A percentile compares a stretch with the other conserved stretches of the same genome.
Conservation (phyloP, 2,888 invertebrate species). For the Lamellibrachia satsuma region DNA sequence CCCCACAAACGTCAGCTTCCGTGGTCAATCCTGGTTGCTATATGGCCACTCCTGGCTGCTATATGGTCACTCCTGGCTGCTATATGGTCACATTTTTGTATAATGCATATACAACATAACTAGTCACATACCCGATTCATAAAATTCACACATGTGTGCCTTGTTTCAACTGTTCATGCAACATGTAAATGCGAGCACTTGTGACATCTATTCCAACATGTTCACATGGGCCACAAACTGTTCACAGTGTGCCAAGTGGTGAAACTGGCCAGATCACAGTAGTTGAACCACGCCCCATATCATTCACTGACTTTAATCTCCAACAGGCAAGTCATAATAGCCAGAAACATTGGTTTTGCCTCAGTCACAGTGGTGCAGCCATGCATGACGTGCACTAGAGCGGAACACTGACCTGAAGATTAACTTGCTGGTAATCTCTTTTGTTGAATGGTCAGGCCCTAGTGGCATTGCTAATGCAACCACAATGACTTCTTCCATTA, state of each 20-base stretch:
- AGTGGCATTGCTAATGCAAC: not conserved
- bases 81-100: not conserved
- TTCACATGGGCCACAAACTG: not conserved
- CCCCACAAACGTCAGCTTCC: not conserved
- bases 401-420: constrained; percentile 7
- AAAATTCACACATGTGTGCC: not conserved
- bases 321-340: not conserved
- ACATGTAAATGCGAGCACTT: not conserved
- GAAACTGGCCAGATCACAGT: not conserved
- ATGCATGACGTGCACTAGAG: not conserved
- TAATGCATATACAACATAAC: not conserved
- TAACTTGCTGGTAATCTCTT: not conserved
- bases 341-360: not conserved
- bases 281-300: not conserved
- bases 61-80: not conserved
- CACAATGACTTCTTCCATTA: not conserved
- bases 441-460: not conserved
- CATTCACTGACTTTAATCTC: not conserved
- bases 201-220: not conserved
- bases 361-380: not conserved
- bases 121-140: not conserved
- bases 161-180: not conserved
- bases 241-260: not conserved
- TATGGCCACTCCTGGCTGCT: not conserved
- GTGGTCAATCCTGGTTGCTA: not conserved